phyloP scores from a whole-genome alignment of 2,797 vertebrate species.

The Cetoscarus ocellatus region DNA sequence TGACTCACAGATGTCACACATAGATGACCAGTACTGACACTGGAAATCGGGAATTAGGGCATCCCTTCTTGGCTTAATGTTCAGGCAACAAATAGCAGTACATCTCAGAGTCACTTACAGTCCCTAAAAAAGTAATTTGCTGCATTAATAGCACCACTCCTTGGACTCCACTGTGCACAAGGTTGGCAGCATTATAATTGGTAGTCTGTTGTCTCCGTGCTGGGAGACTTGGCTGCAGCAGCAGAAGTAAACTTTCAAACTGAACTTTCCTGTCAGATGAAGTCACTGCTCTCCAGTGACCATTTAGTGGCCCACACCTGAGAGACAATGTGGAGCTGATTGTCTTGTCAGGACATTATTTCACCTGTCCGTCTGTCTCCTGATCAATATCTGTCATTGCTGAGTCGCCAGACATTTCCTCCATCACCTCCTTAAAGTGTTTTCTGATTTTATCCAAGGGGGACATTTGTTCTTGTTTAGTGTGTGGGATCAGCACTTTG shows the following conservation, averaged over 20 bases:
- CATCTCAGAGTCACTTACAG: neutral
- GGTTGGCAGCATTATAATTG: conserved; percentile 13
- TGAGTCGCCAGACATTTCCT: neutral
- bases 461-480: neutral
- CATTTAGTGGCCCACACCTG: neutral
- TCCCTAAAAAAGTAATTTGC: neutral
- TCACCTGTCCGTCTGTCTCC: conserved; percentile 3
- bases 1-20: no score
- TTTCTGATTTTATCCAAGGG: neutral
- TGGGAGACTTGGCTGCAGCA: conserved; percentile 2
- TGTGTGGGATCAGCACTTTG: neutral
- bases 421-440: neutral
- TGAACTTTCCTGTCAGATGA: conserved; percentile 1
- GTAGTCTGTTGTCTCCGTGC: neutral
- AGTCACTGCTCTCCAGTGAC: conserved; percentile 24
- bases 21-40: no score
- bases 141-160: neutral
- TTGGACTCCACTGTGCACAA: neutral
- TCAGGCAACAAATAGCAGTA: neutral
- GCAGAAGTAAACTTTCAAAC: conserved; percentile 5
- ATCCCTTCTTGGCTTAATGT: neutral
- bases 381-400: neutral
- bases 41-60: no score
- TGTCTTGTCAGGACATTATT: conserved; percentile 5
- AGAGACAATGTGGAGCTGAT: conserved; percentile 4